Base-by-base conservation (phyloP, 2,888 invertebrate species). In the Pandemis heparana region DNA sequence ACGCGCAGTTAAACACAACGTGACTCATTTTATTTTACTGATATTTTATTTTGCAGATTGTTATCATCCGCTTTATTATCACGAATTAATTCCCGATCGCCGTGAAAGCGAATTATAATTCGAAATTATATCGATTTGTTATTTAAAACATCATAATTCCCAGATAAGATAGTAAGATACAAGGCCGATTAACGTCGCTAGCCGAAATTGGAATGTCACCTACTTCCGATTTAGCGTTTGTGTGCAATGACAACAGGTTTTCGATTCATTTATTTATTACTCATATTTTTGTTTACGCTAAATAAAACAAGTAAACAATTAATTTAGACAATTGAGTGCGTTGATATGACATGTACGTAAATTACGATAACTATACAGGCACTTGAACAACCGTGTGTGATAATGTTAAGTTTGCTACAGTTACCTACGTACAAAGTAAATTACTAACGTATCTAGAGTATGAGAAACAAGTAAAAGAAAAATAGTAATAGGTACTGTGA, bases 361-460 rank as follows among this genome's bases (percentile, higher is more conserved):
- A 66, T 62, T 51, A 53, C 32, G 71, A 71, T 66, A 65, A 64
- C 70, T 51, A 32, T 32, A 32, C 4, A 39, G 39, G n/a, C n/a
- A 71, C 71, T 71, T 71, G 51, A 48, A 65, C 41, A 62, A 62
- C 10, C 23, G 23, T 39, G 16, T 62, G 32, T 62, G 61, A 41
- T 41, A 62, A 41, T 41, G 10, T 60, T n/a, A 60, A 61, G n/a
- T 39, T 61, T n/a, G 61, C 51, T 16, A 51, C 16, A 16, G 23
- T 2, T 32, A 4, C 23, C 23, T 32, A 4, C 1, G 23, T 32
- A 32, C 23, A 32, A 32, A 1, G 23, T 32, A 32, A 32, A 32
- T 32, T 1, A 32, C 23, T 32, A 32, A 32, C 2, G 4, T 4
- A 32, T 32, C 23, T 32, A 4, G 1, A 32, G 23, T 2, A 32